phyloP scores from a whole-genome alignment of 1,140 invertebrate genomes.

The Drosophila serrata region DNA sequence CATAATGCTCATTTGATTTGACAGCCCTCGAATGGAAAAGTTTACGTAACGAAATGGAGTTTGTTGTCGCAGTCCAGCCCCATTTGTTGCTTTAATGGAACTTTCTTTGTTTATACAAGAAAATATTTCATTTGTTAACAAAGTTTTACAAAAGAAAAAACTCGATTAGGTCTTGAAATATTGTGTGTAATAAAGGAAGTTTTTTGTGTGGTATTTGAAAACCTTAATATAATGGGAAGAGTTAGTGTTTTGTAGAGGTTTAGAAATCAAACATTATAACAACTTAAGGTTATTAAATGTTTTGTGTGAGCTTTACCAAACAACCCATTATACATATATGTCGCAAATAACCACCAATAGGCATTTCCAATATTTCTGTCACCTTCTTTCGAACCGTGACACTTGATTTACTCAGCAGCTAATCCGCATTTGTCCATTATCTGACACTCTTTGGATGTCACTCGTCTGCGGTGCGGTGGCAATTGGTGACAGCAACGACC shows the following conservation, averaged over 20 bases:
- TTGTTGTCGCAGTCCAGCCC: conserved; percentile 19
- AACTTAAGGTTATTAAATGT: neutral
- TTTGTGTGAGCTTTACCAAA: neutral
- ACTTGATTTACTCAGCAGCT: conserved; percentile 23
- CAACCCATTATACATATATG: neutral
- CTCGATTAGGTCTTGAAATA: neutral
- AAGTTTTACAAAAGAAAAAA: neutral
- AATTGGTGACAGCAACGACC: conserved; percentile 48
- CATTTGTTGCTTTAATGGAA: conserved; percentile 31
- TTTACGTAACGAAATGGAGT: conserved; percentile 63
- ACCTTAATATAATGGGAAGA: neutral
- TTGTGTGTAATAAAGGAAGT: neutral
- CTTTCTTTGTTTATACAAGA: conserved; percentile 58
- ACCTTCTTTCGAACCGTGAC: conserved; percentile 11
- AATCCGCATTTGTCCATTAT: conserved; percentile 36
- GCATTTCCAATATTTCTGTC: conserved; percentile 9
- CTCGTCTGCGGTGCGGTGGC: conserved; percentile 47
- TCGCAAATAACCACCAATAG: conserved; percentile 41
- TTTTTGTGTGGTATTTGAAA: neutral
- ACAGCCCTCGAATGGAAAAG: conserved; percentile 57
- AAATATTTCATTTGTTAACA: conserved; percentile 17
- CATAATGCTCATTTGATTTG: conserved; percentile 75
- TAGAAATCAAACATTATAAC: neutral
- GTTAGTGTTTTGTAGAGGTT: neutral
- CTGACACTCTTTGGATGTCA: conserved; percentile 58